Evolutionary conservation across 2,888 invertebrate species (phyloP), one percentile per base, ranked within the genome.

Genomic region (Acholoe squamosa): DNA sequence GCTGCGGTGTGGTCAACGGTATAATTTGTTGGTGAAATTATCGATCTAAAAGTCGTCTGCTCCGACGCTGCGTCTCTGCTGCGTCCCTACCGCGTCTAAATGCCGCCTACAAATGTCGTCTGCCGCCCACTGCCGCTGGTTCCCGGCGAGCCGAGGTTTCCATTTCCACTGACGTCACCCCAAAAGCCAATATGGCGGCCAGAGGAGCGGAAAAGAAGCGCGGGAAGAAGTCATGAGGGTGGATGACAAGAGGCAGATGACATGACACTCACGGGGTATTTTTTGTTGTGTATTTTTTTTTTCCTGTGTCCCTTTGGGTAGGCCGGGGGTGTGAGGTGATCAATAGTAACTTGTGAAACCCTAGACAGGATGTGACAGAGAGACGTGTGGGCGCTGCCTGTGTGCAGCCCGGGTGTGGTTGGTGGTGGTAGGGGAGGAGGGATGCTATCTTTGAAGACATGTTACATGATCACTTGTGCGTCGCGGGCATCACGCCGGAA

Each of bases 401-500:
- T n/a, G n/a, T n/a, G n/a, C n/a, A n/a, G n/a, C n/a, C n/a, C n/a
- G n/a, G 43, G 43, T 43, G 43, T 10, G 3, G 43, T 3, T 43
- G 43, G 43, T 3, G 10, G 43, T 43, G 43, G 43, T 43, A 43
- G 43, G 43, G 43, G 43, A 43, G 43, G 43, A 10, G 43, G 10
- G 43, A 43, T 14, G 22, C 61, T 3, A 61, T n/a, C 19, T n/a
- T 61, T 61, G 61, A 61, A 61, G 61, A 3, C 22, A n/a, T 61
- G 61, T 61, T 19, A 61, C 61, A n/a, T 61, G 61, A 61, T 61
- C 61, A 61, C 3, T n/a, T 19, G 61, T 3, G 19, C 61, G 61
- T n/a, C 61, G 61, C 61, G 61, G 12, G 61, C 61, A 61, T 61
- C 61, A n/a, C 61, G n/a, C 61, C 61, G 61, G 61, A 61, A n/a